Conservation (phyloP, 2,797 vertebrate genomes). For the Sternotherus odoratus region DNA sequence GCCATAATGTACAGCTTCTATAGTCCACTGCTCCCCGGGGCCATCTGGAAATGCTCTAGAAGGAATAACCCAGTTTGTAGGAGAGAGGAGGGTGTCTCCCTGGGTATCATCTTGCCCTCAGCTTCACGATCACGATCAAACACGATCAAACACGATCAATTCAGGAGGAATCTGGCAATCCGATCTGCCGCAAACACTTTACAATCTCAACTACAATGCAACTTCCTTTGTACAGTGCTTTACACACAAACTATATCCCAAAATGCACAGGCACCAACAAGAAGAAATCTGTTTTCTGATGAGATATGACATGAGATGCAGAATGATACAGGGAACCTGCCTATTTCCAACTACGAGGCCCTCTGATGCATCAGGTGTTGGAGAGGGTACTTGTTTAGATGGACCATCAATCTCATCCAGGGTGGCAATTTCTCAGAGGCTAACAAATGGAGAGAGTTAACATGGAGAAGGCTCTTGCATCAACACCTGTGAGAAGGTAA, state of each 20-base stretch:
- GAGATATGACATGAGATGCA: neutral
- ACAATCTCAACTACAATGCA: rapidly evolving
- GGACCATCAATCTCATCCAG: rapidly evolving
- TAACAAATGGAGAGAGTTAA: neutral
- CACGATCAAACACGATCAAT: too few species aligned
- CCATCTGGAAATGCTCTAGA: rapidly evolving
- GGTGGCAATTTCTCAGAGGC: rapidly evolving
- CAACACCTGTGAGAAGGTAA: neutral
- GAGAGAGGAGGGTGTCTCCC: neutral
- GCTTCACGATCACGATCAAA: too few species aligned
- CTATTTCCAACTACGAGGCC: neutral
- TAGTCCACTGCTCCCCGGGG: neutral
- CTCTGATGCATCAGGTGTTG: neutral
- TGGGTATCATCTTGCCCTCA: neutral
- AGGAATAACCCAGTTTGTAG: neutral
- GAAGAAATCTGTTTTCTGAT: neutral
- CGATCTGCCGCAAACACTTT: neutral
- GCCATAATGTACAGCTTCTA: rapidly evolving
- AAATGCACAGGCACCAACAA: neutral
- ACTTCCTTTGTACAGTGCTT: neutral
- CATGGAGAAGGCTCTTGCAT: neutral
- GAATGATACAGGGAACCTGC: rapidly evolving
- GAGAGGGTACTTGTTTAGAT: neutral
- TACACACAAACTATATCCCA: neutral
- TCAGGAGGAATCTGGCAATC: neutral